Percentiles rank a stretch among this genome's conserved stretches.
Conservation (phyloP, 2,797 vertebrate genomes). For the Cossypha polioptera region DNA sequence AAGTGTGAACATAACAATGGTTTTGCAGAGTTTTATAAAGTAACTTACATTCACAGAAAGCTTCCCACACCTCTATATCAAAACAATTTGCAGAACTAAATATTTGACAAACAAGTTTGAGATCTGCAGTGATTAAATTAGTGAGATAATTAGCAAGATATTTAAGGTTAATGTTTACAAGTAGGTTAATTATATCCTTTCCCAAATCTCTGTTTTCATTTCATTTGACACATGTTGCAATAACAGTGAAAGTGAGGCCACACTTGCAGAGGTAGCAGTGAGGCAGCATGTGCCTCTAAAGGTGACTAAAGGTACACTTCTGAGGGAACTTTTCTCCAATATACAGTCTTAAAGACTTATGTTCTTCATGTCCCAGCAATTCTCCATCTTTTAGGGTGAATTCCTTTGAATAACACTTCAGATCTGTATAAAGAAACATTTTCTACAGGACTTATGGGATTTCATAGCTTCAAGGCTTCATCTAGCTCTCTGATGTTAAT, state of each 20-base stretch:
- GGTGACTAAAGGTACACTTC: background rate
- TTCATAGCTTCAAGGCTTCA: background rate
- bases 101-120: conserved; percentile 50
- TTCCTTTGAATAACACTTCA: background rate
- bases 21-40: background rate
- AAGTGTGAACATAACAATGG: background rate
- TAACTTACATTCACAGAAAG: background rate
- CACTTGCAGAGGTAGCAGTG: background rate
- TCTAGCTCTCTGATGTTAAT: background rate
- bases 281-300: background rate
- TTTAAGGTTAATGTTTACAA: conserved; percentile 63
- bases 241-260: conserved; percentile 23
- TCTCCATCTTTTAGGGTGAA: background rate
- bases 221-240: background rate
- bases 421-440: background rate
- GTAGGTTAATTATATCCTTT: conserved; percentile 55
- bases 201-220: conserved; percentile 58
- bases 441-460: background rate
- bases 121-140: conserved; percentile 53
- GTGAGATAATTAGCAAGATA: conserved; percentile 54
- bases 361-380: background rate
- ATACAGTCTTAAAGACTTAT: background rate
- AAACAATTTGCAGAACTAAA: conserved; percentile 34
- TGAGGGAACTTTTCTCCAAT: background rate
- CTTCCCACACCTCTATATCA: background rate